A percentile compares a stretch with the other conserved stretches of the same genome.
Conservation (phyloP, 1,140 invertebrate species). For the Cyrtorhinus lividipennis region DNA sequence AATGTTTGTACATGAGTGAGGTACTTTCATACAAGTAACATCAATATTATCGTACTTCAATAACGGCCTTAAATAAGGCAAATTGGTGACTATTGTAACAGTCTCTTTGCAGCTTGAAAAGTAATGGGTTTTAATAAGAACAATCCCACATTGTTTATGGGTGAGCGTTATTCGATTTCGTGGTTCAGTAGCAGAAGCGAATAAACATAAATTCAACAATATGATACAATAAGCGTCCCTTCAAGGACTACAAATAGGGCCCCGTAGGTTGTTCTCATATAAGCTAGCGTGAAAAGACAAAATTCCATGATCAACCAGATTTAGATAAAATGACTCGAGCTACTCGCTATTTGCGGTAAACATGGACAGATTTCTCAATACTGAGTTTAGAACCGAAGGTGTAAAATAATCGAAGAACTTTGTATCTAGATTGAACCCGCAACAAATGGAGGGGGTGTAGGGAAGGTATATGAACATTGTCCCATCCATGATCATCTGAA, state of each 20-base stretch:
- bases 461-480: no score
- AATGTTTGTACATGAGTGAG: constrained; percentile 6
- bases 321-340: no score
- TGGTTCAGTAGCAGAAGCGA: not conserved
- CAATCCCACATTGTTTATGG: not conserved
- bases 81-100: constrained; percentile 21
- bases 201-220: constrained; percentile 3
- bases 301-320: no score
- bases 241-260: not conserved
- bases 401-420: no score
- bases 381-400: no score
- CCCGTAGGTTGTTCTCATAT: not conserved
- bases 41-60: not conserved
- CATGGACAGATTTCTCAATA: no score
- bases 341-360: no score
- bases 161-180: not conserved
- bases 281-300: not conserved
- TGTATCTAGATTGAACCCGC: no score
- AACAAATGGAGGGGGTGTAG: no score
- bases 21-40: constrained; percentile 1
- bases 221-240: constrained; percentile 3
- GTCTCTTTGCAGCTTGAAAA: constrained; percentile 14
- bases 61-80: constrained; percentile 18
- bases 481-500: no score
- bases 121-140: not conserved